Conservation (phyloP, 2,797 vertebrate genomes). For the Trichosurus vulpecula region DNA sequence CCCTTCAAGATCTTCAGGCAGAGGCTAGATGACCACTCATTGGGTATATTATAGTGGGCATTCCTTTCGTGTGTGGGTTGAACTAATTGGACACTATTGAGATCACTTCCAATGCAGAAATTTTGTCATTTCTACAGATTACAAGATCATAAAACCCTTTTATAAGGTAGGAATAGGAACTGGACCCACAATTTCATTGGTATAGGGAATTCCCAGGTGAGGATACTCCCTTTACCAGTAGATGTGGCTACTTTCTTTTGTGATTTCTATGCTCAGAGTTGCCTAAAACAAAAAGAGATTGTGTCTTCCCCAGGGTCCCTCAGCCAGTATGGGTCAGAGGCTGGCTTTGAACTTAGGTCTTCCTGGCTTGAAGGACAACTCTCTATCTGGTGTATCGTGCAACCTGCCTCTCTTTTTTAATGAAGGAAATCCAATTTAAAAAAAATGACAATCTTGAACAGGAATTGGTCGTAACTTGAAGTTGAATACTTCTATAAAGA, state of each 20-base stretch:
- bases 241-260: background rate
- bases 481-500: slow-evolving; percentile 84
- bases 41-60: background rate
- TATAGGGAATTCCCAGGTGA: background rate
- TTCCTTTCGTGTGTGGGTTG: background rate
- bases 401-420: slow-evolving; percentile 28
- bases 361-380: background rate
- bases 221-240: background rate
- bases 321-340: background rate
- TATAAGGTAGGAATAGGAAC: background rate
- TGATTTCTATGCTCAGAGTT: background rate
- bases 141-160: background rate
- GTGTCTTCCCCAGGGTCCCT: background rate
- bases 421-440: slow-evolving; percentile 30
- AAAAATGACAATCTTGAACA: slow-evolving; percentile 79
- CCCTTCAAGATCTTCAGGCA: background rate
- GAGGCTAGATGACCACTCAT: background rate
- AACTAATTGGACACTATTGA: background rate
- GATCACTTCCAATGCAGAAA: background rate
- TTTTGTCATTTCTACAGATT: background rate
- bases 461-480: slow-evolving; percentile 78
- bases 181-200: background rate
- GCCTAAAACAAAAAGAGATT: background rate
- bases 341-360: background rate
- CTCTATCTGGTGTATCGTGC: background rate